Percentiles rank a stretch among this genome's conserved stretches.
Evolutionary conservation across 1,140 invertebrate genomes (phyloP).

Genomic region (Leptinotarsa texana): DNA sequence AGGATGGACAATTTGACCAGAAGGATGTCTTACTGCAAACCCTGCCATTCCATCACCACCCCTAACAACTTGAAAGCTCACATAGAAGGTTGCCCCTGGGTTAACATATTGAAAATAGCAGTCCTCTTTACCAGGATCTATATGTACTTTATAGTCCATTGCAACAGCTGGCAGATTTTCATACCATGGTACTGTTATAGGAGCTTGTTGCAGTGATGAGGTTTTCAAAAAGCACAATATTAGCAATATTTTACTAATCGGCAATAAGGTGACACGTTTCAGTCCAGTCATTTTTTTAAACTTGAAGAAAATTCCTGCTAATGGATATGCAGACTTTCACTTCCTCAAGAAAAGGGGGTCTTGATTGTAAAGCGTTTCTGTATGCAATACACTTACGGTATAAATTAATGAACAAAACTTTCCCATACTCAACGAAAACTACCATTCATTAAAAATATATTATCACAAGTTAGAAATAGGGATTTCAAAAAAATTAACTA

Average conservation of each 20-base stretch:
- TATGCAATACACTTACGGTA: too few relatives aligned
- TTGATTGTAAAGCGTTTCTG: too few relatives aligned
- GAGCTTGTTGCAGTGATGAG: not conserved
- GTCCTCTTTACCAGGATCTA: conserved; percentile 92
- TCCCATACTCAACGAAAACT: too few relatives aligned
- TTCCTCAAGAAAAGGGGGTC: not conserved
- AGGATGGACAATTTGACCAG: conserved; percentile 80
- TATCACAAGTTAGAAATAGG: too few relatives aligned
- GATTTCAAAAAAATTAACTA: too few relatives aligned
- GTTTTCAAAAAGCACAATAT: conserved; percentile 10
- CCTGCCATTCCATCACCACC: conserved; percentile 92
- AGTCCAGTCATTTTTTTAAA: conserved; percentile 3
- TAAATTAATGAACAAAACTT: too few relatives aligned
- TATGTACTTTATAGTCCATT: conserved; percentile 93
- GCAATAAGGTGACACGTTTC: conserved; percentile 6
- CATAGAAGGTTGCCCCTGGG: conserved; percentile 88
- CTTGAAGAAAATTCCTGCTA: not conserved
- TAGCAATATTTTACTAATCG: conserved; percentile 10
- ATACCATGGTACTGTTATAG: conserved; percentile 67
- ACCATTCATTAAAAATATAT: too few relatives aligned
- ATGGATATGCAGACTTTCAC: not conserved
- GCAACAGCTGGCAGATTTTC: conserved; percentile 84
- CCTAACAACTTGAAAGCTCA: conserved; percentile 86
- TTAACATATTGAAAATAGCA: conserved; percentile 94
- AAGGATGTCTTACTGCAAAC: conserved; percentile 85